Percentiles rank a stretch among this genome's conserved stretches.
These are phyloP conservation scores for Dromaius novaehollandiae DNA, from an alignment of 2,113 vertebrate species.

Conservation along the genomic window DNA sequence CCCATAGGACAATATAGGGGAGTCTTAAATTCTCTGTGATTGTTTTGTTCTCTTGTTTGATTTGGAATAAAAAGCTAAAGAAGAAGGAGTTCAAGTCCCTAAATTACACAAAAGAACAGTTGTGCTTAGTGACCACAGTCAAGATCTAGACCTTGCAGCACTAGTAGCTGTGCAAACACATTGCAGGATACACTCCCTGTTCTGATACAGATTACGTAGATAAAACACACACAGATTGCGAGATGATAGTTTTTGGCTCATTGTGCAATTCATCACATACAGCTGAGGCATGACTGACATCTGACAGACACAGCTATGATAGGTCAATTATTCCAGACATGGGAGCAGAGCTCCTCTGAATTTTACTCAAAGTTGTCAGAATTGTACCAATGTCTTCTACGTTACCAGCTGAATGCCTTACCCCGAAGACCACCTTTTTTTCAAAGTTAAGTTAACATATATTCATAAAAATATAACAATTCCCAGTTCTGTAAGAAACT, in stretches of 20 bases:
- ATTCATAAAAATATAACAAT: conserved; percentile 32
- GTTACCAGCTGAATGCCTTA: neutral
- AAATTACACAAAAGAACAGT: neutral
- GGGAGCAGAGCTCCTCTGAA: neutral
- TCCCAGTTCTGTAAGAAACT: conserved; percentile 30
- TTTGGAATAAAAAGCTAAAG: neutral
- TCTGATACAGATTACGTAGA: neutral
- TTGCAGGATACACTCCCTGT: neutral
- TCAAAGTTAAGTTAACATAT: neutral
- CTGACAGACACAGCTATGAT: conserved; percentile 55
- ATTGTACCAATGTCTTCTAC: neutral
- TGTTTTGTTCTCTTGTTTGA: neutral
- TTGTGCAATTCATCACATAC: neutral
- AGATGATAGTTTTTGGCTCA: conserved; percentile 11
- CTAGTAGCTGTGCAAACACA: neutral
- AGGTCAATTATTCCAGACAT: conserved; percentile 32
- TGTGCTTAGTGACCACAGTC: neutral
- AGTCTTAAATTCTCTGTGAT: neutral
- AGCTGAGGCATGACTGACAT: conserved; percentile 59
- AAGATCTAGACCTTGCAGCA: neutral
- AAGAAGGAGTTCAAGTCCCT: neutral
- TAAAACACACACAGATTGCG: neutral
- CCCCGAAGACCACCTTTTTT: neutral
- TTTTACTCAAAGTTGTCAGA: conserved; percentile 22
- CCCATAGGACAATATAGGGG: neutral